Conservation (phyloP, 2,888 invertebrate genomes). For the Heterodera filipjevi region DNA sequence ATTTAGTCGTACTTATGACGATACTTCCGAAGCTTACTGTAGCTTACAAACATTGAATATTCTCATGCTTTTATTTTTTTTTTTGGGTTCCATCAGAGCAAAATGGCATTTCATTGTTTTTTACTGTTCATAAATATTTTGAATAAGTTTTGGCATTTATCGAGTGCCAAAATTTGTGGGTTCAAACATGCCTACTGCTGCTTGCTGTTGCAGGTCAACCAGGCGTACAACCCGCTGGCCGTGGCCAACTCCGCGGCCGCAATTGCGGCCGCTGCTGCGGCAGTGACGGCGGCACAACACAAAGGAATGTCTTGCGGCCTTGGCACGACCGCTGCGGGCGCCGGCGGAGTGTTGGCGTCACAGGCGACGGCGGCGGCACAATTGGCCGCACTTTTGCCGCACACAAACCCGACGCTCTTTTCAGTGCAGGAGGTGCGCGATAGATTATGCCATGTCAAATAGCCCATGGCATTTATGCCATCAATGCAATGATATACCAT, state of each 20-base stretch:
- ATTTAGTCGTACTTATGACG: too few relatives aligned
- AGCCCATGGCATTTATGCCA: too few relatives aligned
- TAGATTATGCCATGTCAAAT: too few relatives aligned
- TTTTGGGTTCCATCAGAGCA: too few relatives aligned
- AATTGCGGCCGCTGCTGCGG: constrained; percentile 50
- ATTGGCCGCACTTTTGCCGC: neutral
- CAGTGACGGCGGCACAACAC: neutral
- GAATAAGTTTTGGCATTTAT: too few relatives aligned
- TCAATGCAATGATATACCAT: too few relatives aligned
- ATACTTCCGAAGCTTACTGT: too few relatives aligned
- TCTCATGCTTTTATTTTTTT: too few relatives aligned
- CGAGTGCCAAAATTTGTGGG: constrained; percentile 13
- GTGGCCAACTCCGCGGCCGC: constrained; percentile 61
- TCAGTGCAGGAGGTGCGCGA: neutral
- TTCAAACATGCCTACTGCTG: too few relatives aligned
- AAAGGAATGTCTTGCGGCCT: neutral
- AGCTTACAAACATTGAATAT: too few relatives aligned
- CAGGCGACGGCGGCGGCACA: neutral
- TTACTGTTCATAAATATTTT: too few relatives aligned
- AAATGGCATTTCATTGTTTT: too few relatives aligned
- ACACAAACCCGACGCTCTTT: neutral
- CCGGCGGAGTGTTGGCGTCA: neutral
- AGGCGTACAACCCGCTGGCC: constrained; percentile 63
- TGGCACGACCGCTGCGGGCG: neutral
- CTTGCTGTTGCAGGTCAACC: constrained; percentile 55